phyloP scores from a whole-genome alignment of 2,888 invertebrate species.

The Psylliodes chrysocephalus region DNA sequence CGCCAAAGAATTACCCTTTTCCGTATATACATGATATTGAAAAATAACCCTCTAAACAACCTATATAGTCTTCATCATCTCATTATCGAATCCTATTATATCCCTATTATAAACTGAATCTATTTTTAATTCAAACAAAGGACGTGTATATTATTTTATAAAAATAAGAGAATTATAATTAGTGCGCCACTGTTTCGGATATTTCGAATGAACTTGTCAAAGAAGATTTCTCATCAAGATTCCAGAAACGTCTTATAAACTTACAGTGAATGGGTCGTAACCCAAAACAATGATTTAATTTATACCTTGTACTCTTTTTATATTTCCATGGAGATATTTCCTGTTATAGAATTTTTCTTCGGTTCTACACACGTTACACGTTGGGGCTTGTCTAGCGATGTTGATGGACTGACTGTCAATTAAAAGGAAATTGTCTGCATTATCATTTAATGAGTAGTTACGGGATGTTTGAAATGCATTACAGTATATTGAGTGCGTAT shows the following conservation, averaged over 20 bases:
- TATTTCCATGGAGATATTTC: slow-evolving; percentile 49
- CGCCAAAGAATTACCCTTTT: no score
- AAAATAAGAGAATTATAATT: no score
- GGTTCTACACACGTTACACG: slow-evolving; percentile 41
- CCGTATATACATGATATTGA: no score
- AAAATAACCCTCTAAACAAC: no score
- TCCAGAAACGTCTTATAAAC: slow-evolving; percentile 1
- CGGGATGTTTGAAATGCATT: slow-evolving; percentile 38
- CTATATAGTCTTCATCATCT: no score
- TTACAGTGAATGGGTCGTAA: slow-evolving; percentile 10
- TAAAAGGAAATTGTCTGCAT: slow-evolving; percentile 48
- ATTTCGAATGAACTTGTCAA: not conserved
- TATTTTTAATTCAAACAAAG: no score
- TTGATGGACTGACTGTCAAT: slow-evolving; percentile 46
- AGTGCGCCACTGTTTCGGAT: not conserved
- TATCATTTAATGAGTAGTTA: slow-evolving; percentile 45
- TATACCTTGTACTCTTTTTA: slow-evolving; percentile 34
- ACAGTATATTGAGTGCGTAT: not conserved
- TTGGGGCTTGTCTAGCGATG: slow-evolving; percentile 41
- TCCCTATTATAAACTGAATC: no score
- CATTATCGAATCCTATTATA: no score
- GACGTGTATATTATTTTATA: no score
- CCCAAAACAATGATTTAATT: slow-evolving; percentile 39
- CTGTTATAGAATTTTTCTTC: slow-evolving; percentile 45
- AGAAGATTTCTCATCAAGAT: slow-evolving; percentile 8